Conservation (phyloP, 2,888 invertebrate species). For the Petrophora chlorosata region DNA sequence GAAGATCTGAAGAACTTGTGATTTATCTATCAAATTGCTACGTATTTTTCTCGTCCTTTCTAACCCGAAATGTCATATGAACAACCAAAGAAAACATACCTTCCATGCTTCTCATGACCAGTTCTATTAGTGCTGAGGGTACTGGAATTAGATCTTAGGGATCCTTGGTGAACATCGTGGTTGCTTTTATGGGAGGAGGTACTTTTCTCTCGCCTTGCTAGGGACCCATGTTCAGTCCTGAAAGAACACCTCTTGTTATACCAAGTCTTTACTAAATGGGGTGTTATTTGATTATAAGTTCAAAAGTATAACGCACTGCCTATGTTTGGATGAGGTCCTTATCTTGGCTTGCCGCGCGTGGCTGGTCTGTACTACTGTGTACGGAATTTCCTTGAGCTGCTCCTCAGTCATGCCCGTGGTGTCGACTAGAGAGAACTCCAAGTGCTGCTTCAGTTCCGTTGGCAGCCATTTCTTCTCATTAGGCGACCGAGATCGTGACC, state of each 20-base stretch:
- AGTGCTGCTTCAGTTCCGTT: constrained; percentile 91
- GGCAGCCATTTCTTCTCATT: constrained; percentile 89
- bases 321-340: constrained; percentile 72
- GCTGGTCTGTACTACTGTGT: constrained; percentile 92
- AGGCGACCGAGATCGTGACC: constrained; percentile 88
- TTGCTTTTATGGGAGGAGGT: constrained; percentile 64
- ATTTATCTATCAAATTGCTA: too few relatives aligned
- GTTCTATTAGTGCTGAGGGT: constrained; percentile 83
- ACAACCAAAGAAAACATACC: constrained; percentile 43
- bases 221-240: constrained; percentile 73
- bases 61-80: too few relatives aligned
- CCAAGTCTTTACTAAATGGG: too few relatives aligned
- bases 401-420: constrained; percentile 95
- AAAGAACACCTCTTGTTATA: constrained; percentile 16
- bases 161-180: constrained; percentile 77
- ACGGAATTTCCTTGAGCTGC: constrained; percentile 93
- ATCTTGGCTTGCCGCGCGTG: constrained; percentile 85
- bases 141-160: constrained; percentile 84
- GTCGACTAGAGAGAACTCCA: constrained; percentile 94
- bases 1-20: too few relatives aligned
- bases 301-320: constrained; percentile 66
- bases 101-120: constrained; percentile 77
- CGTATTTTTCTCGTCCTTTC: too few relatives aligned
- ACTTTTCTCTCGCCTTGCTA: constrained; percentile 72
- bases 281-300: too few relatives aligned